Evolutionary conservation across 2,888 invertebrate species (phyloP).

Genomic region (Ceraclea dissimilis): DNA sequence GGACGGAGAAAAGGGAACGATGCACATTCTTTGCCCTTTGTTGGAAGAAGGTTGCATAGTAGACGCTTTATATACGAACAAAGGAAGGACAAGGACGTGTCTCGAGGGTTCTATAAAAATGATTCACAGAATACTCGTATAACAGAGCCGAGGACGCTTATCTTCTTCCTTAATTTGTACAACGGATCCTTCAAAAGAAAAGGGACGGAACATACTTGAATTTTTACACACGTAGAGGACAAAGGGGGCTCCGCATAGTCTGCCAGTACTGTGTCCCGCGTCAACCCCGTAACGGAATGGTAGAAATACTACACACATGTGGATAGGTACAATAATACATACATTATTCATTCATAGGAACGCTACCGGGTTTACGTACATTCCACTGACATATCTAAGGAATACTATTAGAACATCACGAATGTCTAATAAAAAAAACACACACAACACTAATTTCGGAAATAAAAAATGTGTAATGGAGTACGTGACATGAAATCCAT

Average conservation of each 20-base stretch:
- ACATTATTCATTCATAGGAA: too few species aligned
- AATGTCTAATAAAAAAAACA: too few species aligned
- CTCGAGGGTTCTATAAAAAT: constrained; percentile 12
- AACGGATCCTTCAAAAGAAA: neutral
- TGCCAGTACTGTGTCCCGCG: neutral
- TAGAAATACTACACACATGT: too few species aligned
- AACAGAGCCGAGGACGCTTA: neutral
- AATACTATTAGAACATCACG: too few species aligned
- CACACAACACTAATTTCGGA: too few species aligned
- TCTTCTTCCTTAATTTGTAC: neutral
- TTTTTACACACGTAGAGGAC: neutral
- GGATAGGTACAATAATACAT: too few species aligned
- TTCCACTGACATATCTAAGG: too few species aligned
- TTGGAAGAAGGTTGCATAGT: constrained; percentile 4
- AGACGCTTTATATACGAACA: constrained; percentile 9
- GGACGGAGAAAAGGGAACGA: neutral
- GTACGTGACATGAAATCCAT: too few species aligned
- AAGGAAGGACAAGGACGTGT: constrained; percentile 17
- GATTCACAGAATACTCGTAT: too few species aligned
- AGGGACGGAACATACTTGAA: neutral
- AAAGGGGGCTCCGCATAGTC: constrained; percentile 8
- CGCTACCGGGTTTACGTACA: too few species aligned
- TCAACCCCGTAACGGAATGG: neutral
- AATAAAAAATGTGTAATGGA: too few species aligned
- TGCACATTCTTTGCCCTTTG: neutral